A percentile compares a stretch with the other conserved stretches of the same genome.
These are phyloP conservation scores for Tragulus kanchil DNA, from an alignment of 2,113 vertebrate species.

Conservation along the genomic window DNA sequence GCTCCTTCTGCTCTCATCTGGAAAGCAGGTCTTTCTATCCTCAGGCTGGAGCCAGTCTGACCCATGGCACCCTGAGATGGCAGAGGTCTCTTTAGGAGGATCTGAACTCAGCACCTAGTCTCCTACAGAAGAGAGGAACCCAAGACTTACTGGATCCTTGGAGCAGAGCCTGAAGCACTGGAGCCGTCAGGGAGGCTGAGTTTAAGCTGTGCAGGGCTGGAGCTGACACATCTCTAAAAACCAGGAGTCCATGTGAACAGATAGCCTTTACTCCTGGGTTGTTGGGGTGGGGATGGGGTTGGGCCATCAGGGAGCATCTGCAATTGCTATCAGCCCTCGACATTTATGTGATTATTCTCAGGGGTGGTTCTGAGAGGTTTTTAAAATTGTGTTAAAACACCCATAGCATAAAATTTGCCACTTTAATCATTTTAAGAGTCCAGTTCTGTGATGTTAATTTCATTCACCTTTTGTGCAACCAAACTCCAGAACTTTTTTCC, in stretches of 20 bases:
- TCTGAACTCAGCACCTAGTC: accelerated
- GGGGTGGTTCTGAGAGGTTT: neutral
- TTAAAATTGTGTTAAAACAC: neutral
- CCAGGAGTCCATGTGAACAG: neutral
- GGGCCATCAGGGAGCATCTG: neutral
- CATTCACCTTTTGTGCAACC: neutral
- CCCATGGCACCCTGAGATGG: accelerated
- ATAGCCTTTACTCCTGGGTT: neutral
- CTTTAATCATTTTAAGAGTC: neutral
- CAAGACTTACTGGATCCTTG: neutral
- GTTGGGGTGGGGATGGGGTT: neutral
- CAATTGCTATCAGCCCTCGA: neutral
- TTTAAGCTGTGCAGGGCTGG: accelerated
- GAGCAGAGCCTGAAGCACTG: neutral
- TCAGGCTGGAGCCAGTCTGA: neutral
- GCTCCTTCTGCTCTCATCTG: neutral
- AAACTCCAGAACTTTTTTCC: neutral
- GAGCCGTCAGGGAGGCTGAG: neutral
- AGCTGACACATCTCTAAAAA: too few relatives aligned
- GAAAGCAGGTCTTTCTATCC: neutral
- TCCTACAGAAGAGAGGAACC: neutral
- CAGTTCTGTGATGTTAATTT: neutral
- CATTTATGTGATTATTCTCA: neutral
- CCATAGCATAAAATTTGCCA: neutral
- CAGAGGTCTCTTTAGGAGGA: neutral